phyloP scores from a whole-genome alignment of 2,797 vertebrate genomes.

The Melanogrammus aeglefinus region DNA sequence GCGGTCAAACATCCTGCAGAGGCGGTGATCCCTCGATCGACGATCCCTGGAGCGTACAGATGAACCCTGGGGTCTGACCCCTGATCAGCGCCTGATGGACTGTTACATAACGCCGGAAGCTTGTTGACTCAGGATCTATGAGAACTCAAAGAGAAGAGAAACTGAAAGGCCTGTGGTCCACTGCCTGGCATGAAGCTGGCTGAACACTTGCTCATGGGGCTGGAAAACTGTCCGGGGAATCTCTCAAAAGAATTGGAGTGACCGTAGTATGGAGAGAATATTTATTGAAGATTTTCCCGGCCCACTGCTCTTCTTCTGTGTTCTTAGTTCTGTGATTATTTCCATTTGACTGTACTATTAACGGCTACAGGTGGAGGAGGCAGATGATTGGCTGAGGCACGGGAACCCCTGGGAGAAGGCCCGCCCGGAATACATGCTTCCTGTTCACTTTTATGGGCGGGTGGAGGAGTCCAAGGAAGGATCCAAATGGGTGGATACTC shows the following conservation, averaged over 20 bases:
- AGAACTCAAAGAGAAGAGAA: background rate
- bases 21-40: background rate
- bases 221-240: background rate
- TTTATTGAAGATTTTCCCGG: background rate
- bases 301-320: background rate
- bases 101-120: background rate
- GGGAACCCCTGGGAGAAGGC: constrained; percentile 98
- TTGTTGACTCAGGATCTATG: background rate
- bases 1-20: background rate
- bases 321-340: background rate
- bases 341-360: constrained; percentile 7
- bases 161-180: background rate
- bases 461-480: constrained; percentile 78
- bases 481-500: constrained; percentile 88
- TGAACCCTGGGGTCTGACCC: background rate
- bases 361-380: constrained; percentile 86
- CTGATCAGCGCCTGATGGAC: background rate
- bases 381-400: constrained; percentile 93
- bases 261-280: background rate
- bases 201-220: background rate
- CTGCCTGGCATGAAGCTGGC: background rate
- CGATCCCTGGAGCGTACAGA: background rate
- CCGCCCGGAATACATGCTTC: constrained; percentile 93
- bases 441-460: constrained; percentile 92
- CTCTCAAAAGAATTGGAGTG: background rate